Evolutionary conservation across 2,888 invertebrate species (phyloP).

Genomic region (Barypeithes pellucidus): DNA sequence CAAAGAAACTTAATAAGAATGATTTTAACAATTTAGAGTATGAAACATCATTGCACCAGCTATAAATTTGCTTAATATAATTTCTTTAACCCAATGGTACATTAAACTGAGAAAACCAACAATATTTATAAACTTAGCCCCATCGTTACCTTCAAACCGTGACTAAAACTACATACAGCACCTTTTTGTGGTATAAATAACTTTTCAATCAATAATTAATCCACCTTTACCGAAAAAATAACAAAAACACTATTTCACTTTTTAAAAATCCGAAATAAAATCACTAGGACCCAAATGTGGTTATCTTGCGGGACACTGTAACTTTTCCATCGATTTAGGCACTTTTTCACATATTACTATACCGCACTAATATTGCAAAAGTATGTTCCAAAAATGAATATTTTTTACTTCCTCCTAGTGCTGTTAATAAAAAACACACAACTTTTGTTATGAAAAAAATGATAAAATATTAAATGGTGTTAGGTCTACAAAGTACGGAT

Average conservation of each 20-base stretch:
- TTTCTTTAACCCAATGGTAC: slow-evolving; percentile 7
- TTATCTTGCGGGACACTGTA: neutral
- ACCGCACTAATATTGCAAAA: slow-evolving; percentile 17
- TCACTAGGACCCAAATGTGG: slow-evolving; percentile 29
- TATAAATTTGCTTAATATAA: neutral
- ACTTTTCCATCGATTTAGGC: slow-evolving; percentile 1
- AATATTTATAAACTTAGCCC: neutral
- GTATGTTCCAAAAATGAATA: slow-evolving; percentile 44
- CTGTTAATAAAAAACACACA: slow-evolving; percentile 28
- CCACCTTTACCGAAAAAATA: neutral
- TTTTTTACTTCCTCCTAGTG: slow-evolving; percentile 28
- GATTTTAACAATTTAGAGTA: neutral
- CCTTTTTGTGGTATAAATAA: neutral
- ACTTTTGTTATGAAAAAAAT: slow-evolving; percentile 6
- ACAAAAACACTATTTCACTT: slow-evolving; percentile 15
- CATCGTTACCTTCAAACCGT: neutral
- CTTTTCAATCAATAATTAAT: neutral
- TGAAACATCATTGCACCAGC: neutral
- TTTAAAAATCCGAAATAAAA: slow-evolving; percentile 15
- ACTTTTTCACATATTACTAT: slow-evolving; percentile 15
- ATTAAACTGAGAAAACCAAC: neutral
- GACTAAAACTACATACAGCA: neutral
- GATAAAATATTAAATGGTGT: slow-evolving; percentile 5
- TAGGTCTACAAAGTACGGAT: slow-evolving; percentile 3
- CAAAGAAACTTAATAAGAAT: neutral